Evolutionary conservation across 1,140 invertebrate genomes (phyloP).

Genomic region (Glomeris maerens): DNA sequence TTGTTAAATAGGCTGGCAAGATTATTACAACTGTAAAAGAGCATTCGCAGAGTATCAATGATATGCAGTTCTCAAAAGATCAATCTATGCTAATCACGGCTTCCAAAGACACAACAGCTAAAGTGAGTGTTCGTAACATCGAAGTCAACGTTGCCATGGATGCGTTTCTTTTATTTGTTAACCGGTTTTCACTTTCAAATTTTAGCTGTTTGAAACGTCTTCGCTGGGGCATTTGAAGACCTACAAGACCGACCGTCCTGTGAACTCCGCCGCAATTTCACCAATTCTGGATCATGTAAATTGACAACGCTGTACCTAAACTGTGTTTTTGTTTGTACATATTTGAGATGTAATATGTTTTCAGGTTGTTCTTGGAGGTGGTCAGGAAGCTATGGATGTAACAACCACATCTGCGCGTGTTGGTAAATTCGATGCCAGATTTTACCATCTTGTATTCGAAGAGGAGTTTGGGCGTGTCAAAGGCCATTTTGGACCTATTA

Average conservation of each 20-base stretch:
- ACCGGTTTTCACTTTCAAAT: slow-evolving; percentile 7
- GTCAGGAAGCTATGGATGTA: slow-evolving; percentile 97
- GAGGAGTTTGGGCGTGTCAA: slow-evolving; percentile 97
- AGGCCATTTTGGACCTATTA: slow-evolving; percentile 99
- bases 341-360: slow-evolving; percentile 16
- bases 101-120: slow-evolving; percentile 84
- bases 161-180: not conserved
- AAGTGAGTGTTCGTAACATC: slow-evolving; percentile 36
- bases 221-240: slow-evolving; percentile 74
- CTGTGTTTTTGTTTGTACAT: not conserved
- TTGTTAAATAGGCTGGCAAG: slow-evolving; percentile 53
- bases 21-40: slow-evolving; percentile 57
- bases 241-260: slow-evolving; percentile 89
- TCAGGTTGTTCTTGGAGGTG: slow-evolving; percentile 80
- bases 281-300: slow-evolving; percentile 81
- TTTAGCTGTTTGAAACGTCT: slow-evolving; percentile 66
- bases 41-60: slow-evolving; percentile 78
- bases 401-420: slow-evolving; percentile 88
- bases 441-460: slow-evolving; percentile 98
- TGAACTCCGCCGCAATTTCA: slow-evolving; percentile 91
- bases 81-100: slow-evolving; percentile 92
- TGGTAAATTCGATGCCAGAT: slow-evolving; percentile 96
- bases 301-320: slow-evolving; percentile 3
- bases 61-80: slow-evolving; percentile 88
- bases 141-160: too few relatives aligned